Base-by-base conservation (phyloP, 2,888 invertebrate genomes). In the Cheilosia vulpina region DNA sequence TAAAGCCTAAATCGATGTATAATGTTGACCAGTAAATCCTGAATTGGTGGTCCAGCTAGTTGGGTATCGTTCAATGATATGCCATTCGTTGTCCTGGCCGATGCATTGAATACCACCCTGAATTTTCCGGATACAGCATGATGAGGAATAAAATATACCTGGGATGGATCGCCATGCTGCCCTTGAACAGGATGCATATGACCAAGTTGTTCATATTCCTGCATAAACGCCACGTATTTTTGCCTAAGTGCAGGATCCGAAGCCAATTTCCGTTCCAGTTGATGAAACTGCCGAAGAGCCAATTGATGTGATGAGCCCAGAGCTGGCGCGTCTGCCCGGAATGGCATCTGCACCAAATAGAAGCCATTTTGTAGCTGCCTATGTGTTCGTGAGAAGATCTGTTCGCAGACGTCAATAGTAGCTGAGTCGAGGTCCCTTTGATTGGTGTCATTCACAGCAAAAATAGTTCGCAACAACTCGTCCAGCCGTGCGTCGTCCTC, bases 111-210 rank as follows among this genome's bases (percentile, higher is more conserved):
- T 5, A 87, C 85, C 0, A 87, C 79, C 2, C 76, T 41, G n/a
- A 80, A 78, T 53, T 87, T 81, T 0, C 43, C 24, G 15, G 63
- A 72, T 2, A 80, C 87, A 5, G 78, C 79, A 31, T 80, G 80
- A 53, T 85, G 76, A 17, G 79, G 66, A 15, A 85, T 78, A 43
- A 60, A 76, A 41, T 66, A 75, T 27, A 11, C 62, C n/a, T 62
- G 45, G 0, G 47, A 63, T 57, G 57, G 57, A 34, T 57, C 17
- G 38, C 57, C 34, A 34, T 19, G 11, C 11, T 17, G 17, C 0
- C 34, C 17, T 17, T n/a, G 11, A 19, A 57, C 57, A 2, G 38
- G 34, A 57, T 57, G 38, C 57, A 57, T 57, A 11, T 57, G 19
- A 4, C 57, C 57, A 57, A 57, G n/a, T 57, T 57, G 17, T 38